Base-by-base conservation (phyloP, 2,113 vertebrate species). In the Manacus vitellinus region DNA sequence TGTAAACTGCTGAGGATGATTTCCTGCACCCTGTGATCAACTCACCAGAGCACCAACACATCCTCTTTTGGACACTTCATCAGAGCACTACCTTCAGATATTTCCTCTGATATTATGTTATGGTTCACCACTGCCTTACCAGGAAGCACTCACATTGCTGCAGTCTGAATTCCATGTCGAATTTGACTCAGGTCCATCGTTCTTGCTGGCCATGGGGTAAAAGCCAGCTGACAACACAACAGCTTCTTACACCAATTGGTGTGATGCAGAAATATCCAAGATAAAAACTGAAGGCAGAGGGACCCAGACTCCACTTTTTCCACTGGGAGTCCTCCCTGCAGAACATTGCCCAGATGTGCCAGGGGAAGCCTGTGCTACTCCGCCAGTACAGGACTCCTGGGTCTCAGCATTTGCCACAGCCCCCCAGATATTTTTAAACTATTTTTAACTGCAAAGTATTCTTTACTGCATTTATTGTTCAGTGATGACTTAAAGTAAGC, bases 151-250 rank as follows among this genome's bases (percentile, higher is more conserved):
- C 72, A 47, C 39, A 67, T 4, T 27, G 52, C 75, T 93, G 68
- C 67, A 55, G 24, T 18, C 47, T 65, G 65, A 93, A 90, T 74
- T 84, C 65, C 90, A 56, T 5, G 39, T 0, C 56, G 59, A 85
- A 87, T 78, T 68, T 72, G 76, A 85, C 86, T 73, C 73, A 76
- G 86, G 73, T 82, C 90, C 87, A 71, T 74, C 86, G 76, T 79
- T 92, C 59, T 85, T 81, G 68, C 79, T 83, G 77, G 76, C 79
- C 75, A 21, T 23, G 44, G 35, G 43, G 79, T 67, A 89, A 78
- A 96, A 92, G 79, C 88, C 92, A 96, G 68, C 56, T 95, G 82
- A 90, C 90, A 87, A 51, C 54, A 86, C 78, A 88, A 86, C 68
- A 89, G 88, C 76, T 84, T 92, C 90, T 92, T 61, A 75, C 76